Evolutionary conservation across 2,888 invertebrate genomes (phyloP).

Genomic region (Drosophila colorata): DNA sequence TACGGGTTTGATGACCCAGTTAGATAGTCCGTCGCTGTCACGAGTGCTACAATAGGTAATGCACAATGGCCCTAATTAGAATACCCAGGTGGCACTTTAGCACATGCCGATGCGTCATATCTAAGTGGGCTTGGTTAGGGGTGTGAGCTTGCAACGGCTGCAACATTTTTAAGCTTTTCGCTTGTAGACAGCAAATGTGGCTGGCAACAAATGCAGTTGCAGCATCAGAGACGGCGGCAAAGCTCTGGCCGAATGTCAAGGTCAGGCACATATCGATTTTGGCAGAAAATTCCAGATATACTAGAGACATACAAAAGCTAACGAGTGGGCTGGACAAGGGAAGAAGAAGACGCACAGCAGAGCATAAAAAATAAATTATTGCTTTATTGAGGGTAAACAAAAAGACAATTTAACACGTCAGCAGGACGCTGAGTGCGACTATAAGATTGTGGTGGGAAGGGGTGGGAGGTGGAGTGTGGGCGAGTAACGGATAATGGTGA

Average conservation of each 20-base stretch:
- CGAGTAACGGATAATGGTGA: constrained; percentile 45
- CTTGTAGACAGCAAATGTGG: neutral
- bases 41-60: constrained; percentile 36
- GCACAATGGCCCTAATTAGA: constrained; percentile 56
- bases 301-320: constrained; percentile 49
- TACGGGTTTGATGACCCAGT: constrained; percentile 50
- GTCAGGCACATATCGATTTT: constrained; percentile 63
- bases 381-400: constrained; percentile 80
- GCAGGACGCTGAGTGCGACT: constrained; percentile 72
- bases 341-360: constrained; percentile 60
- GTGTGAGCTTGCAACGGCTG: constrained; percentile 8
- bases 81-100: constrained; percentile 44
- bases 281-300: constrained; percentile 11
- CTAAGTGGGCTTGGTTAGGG: neutral
- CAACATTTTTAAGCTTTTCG: constrained; percentile 46
- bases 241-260: constrained; percentile 60
- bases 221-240: neutral
- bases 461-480: neutral
- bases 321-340: constrained; percentile 28
- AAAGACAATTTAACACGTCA: constrained; percentile 82
- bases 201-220: neutral
- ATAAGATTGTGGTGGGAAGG: neutral
- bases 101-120: constrained; percentile 44
- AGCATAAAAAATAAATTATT: constrained; percentile 81
- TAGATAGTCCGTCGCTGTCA: constrained; percentile 55